Evolutionary conservation across 2,797 vertebrate genomes (phyloP), one percentile per base, ranked within the genome.

Genomic region (Acanthiza pusilla): DNA sequence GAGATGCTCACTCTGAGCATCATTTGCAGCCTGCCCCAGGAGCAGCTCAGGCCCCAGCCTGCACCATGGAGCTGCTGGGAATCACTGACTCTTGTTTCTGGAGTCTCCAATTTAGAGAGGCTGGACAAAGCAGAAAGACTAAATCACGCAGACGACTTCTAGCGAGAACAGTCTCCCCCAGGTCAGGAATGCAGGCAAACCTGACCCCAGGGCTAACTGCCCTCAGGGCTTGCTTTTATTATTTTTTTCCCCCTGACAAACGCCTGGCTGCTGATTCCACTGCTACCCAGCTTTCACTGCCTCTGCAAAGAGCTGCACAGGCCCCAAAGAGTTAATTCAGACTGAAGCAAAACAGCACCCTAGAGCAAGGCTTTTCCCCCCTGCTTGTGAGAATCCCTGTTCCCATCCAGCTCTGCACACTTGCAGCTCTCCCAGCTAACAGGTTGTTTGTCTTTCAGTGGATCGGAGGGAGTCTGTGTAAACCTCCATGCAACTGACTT

Each of bases 401-500:
- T 93, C 73, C 83, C 81, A 25, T 18, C 4, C 12, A 68, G 79
- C 53, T 87, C 82, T 91, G 85, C 67, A 79, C 89, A 54, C 84
- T 94, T 36, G 27, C 71, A 89, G 89, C 92, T 73, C 85, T 66
- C 85, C 38, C 81, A 45, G 91, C 43, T 85, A 95, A 88, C 96
- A 95, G 82, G 89, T 94, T 95, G 80, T 88, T 96, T 94, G 93
- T 86, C 96, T 96, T 94, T 42, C 78, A 17, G 70, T 54, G 70
- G 70, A n/a, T 94, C 9, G 23, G 71, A 93, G 89, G 85, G 95
- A 94, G 91, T 88, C 91, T 91, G 76, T 95, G 91, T 65, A 96
- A 97, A 93, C 89, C 88, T 96, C 78, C 82, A 10, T 89, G 90
- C 91, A 72, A 96, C 75, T 85, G 95, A 94, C 80, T 97, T 94